A percentile compares a stretch with the other conserved stretches of the same genome.
Evolutionary conservation across 2,797 vertebrate genomes (phyloP).

Genomic region (Squalus acanthias): DNA sequence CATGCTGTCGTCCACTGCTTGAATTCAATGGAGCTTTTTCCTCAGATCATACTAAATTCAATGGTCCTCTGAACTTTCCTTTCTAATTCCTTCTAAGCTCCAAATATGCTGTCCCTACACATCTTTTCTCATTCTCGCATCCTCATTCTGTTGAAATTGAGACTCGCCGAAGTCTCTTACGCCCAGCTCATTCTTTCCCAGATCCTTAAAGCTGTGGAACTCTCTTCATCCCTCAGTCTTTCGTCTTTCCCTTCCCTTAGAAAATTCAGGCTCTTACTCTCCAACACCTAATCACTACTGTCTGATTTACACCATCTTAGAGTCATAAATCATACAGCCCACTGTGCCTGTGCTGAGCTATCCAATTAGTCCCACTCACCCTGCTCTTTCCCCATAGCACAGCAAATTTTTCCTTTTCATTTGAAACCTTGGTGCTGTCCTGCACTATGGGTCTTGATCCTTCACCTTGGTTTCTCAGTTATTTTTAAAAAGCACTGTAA

Average conservation of each 20-base stretch:
- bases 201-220: neutral
- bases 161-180: neutral
- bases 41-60: neutral
- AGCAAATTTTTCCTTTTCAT: neutral
- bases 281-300: neutral
- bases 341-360: neutral
- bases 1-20: neutral
- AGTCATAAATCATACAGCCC: neutral
- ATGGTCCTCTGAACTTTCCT: neutral
- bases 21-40: neutral
- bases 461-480: neutral
- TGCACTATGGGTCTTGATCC: neutral
- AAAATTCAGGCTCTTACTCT: neutral
- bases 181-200: neutral
- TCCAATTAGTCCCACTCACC: neutral
- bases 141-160: neutral
- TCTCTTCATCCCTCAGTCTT: neutral
- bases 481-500: neutral
- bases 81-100: neutral
- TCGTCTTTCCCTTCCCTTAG: neutral
- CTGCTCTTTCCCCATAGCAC: neutral
- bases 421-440: neutral
- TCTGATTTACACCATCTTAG: neutral
- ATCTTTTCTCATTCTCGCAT: neutral
- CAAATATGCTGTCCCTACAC: neutral